phyloP scores from a whole-genome alignment of 2,113 vertebrate genomes.

The Sorex araneus region DNA sequence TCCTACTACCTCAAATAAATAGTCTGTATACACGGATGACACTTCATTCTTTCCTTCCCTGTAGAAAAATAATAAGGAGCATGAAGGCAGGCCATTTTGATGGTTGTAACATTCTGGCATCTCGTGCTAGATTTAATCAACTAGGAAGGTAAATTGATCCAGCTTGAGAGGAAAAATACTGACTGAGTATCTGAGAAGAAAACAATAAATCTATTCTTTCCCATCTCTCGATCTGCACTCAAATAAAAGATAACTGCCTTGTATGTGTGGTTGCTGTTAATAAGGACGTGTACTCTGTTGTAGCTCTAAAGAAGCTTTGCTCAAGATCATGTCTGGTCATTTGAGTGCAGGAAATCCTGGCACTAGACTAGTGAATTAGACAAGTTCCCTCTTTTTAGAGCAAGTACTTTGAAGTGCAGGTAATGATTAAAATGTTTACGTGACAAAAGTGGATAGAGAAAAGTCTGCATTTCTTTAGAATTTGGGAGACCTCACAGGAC shows the following conservation, averaged over 20 bases:
- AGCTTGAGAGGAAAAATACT: constrained; percentile 21
- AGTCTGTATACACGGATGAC: not conserved
- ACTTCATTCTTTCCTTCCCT: not conserved
- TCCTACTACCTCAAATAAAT: not conserved
- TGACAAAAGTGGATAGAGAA: not conserved
- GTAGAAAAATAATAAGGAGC: not conserved
- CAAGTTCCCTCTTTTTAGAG: not conserved
- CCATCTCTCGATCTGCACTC: not conserved
- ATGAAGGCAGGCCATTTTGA: not conserved
- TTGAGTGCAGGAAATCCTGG: not conserved
- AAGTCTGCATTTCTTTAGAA: not conserved
- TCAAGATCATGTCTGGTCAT: not conserved
- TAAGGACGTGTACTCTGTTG: not conserved
- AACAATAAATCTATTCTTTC: not conserved
- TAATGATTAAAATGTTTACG: not conserved
- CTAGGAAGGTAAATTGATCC: constrained; percentile 15
- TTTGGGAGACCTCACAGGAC: not conserved
- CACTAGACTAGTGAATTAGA: not conserved
- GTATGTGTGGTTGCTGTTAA: not conserved
- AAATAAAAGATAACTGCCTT: not conserved
- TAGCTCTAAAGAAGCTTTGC: not conserved
- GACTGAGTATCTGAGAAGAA: not conserved
- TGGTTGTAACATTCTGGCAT: not conserved
- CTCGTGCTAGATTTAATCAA: not conserved
- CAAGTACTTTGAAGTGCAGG: not conserved